Evolutionary conservation across 1,140 invertebrate genomes (phyloP).

Genomic region (Asbolus verrucosus): DNA sequence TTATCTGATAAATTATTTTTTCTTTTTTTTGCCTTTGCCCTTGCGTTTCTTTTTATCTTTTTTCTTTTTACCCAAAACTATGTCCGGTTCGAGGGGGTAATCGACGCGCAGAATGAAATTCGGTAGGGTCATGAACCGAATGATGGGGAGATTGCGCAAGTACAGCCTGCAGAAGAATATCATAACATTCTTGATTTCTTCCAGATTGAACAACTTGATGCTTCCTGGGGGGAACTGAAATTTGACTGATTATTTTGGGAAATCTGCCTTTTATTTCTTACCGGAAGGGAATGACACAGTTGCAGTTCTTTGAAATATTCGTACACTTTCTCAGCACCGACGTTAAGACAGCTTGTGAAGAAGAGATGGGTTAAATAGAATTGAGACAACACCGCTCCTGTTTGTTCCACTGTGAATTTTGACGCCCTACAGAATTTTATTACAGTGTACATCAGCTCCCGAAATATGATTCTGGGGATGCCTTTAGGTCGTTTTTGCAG

Average conservation of each 20-base stretch:
- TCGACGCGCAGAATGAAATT: slow-evolving; percentile 60
- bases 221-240: slow-evolving; percentile 59
- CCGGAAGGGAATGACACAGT: slow-evolving; percentile 57
- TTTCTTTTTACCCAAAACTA: slow-evolving; percentile 41
- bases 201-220: slow-evolving; percentile 57
- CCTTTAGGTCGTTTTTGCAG: slow-evolving; percentile 54
- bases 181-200: slow-evolving; percentile 56
- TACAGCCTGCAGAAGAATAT: slow-evolving; percentile 61
- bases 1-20: slow-evolving; percentile 27
- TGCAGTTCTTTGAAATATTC: slow-evolving; percentile 60
- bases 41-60: slow-evolving; percentile 40
- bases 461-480: slow-evolving; percentile 52
- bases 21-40: neutral
- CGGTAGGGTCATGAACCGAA: slow-evolving; percentile 59
- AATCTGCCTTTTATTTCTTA: slow-evolving; percentile 50
- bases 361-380: slow-evolving; percentile 60
- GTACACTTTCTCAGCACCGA: slow-evolving; percentile 59
- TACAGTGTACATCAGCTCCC: slow-evolving; percentile 57
- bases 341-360: slow-evolving; percentile 55
- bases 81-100: slow-evolving; percentile 52
- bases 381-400: slow-evolving; percentile 58
- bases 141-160: slow-evolving; percentile 61
- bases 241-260: slow-evolving; percentile 35
- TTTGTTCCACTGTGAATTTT: slow-evolving; percentile 55
- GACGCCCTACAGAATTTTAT: slow-evolving; percentile 56